Evolutionary conservation across 2,888 invertebrate genomes (phyloP).

Genomic region (Ferdinandea cuprea): DNA sequence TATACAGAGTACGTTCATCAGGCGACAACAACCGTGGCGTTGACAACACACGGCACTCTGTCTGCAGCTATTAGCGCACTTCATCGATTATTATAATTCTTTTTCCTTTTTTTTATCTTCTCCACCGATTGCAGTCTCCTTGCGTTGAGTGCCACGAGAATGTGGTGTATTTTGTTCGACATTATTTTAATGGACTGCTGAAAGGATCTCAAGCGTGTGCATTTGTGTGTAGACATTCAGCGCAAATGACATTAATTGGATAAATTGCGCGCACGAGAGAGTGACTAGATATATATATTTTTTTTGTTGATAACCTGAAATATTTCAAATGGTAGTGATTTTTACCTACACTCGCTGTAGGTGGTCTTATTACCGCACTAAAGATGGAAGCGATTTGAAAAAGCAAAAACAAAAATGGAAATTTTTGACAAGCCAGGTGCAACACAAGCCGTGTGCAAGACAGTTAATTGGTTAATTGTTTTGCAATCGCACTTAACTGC

Average conservation of each 20-base stretch:
- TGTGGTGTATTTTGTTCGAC: slow-evolving; percentile 41
- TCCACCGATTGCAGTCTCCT: background rate
- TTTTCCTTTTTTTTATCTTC: background rate
- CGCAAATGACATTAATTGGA: slow-evolving; percentile 63
- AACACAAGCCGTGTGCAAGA: background rate
- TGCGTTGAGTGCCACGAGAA: background rate
- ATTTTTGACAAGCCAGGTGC: slow-evolving; percentile 22
- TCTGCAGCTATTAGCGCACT: slow-evolving; percentile 73
- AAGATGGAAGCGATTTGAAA: background rate
- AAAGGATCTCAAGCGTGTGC: slow-evolving; percentile 39
- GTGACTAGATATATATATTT: background rate
- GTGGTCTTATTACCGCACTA: slow-evolving; percentile 31
- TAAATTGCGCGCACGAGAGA: slow-evolving; percentile 37
- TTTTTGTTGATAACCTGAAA: slow-evolving; percentile 5
- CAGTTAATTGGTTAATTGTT: slow-evolving; percentile 6
- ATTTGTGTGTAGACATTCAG: slow-evolving; percentile 41
- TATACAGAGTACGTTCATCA: slow-evolving; percentile 30
- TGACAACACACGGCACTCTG: slow-evolving; percentile 68
- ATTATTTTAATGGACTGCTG: slow-evolving; percentile 61
- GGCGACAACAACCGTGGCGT: slow-evolving; percentile 59
- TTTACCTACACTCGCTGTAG: slow-evolving; percentile 3
- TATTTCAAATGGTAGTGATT: slow-evolving; percentile 25
- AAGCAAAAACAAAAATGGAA: too few relatives aligned
- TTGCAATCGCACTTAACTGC: slow-evolving; percentile 5
- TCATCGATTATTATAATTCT: slow-evolving; percentile 73